Percentiles rank a stretch among this genome's conserved stretches.
Evolutionary conservation across 2,113 vertebrate species (phyloP).

Genomic region (Triplophysa rosa): DNA sequence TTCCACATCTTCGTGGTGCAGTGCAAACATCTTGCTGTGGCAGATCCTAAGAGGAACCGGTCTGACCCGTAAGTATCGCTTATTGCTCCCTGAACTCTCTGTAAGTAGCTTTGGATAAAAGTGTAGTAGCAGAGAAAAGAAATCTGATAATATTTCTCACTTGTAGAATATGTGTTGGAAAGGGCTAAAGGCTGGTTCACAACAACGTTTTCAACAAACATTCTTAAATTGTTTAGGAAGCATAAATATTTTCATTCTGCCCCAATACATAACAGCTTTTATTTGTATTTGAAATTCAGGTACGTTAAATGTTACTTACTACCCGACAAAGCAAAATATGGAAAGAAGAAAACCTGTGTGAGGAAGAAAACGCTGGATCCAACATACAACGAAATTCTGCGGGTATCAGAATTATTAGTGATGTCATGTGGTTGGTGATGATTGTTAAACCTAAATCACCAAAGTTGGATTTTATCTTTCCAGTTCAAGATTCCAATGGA

Average conservation of each 20-base stretch:
- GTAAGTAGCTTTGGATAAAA: too few relatives aligned
- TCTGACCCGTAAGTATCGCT: conserved; percentile 87
- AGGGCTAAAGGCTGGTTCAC: background rate
- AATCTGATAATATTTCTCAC: background rate
- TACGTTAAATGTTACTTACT: conserved; percentile 93
- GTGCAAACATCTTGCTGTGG: conserved; percentile 85
- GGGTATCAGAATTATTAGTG: conserved; percentile 68
- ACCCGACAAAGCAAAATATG: conserved; percentile 87
- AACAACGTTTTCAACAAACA: too few relatives aligned
- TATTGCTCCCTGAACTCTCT: too few relatives aligned
- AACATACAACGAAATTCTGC: conserved; percentile 87
- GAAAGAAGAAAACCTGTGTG: conserved; percentile 91
- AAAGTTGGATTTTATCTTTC: conserved; percentile 13
- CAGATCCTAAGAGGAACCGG: conserved; percentile 83
- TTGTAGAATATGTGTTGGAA: background rate
- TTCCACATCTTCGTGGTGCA: conserved; percentile 90
- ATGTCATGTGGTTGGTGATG: background rate
- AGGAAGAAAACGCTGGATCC: conserved; percentile 92
- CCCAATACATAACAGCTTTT: background rate
- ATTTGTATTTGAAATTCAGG: conserved; percentile 65
- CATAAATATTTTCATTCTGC: too few relatives aligned
- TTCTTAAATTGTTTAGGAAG: too few relatives aligned
- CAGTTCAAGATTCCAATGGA: conserved; percentile 85
- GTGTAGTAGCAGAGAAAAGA: background rate
- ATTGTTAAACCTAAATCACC: background rate